A percentile compares a stretch with the other conserved stretches of the same genome.
These are phyloP conservation scores for Eudasyphora cyanicolor DNA, from an alignment of 2,888 invertebrate species.

Conservation along the genomic window DNA sequence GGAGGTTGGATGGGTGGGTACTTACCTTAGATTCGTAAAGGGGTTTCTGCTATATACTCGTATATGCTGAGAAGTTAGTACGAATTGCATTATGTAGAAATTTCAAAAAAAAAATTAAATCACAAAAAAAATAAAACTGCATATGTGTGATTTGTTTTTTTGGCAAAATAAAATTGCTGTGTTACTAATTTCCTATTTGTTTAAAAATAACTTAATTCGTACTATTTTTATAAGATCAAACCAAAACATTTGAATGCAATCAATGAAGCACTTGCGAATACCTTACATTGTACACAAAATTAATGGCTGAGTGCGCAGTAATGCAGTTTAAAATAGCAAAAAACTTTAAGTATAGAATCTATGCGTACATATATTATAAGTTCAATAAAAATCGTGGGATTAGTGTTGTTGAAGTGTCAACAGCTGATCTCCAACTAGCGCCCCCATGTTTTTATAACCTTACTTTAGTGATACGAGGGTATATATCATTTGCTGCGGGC, in stretches of 20 bases:
- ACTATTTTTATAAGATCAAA: constrained; percentile 50
- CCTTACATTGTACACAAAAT: constrained; percentile 24
- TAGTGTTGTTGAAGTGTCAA: too few species aligned
- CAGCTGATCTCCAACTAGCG: too few species aligned
- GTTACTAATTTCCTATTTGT: constrained; percentile 63
- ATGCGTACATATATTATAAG: too few species aligned
- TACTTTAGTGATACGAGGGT: too few species aligned
- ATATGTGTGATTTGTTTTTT: constrained; percentile 41
- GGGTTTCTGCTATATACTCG: too few species aligned
- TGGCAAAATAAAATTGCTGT: constrained; percentile 42
- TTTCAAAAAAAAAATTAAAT: constrained; percentile 39
- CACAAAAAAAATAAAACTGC: too few species aligned
- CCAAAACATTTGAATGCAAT: constrained; percentile 6
- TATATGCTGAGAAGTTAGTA: not conserved
- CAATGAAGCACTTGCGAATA: constrained; percentile 20
- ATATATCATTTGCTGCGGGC: too few species aligned
- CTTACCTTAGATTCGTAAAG: not conserved
- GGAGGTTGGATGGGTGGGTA: not conserved
- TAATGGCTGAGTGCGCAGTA: not conserved
- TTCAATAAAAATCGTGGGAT: too few species aligned
- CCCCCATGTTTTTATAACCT: too few species aligned
- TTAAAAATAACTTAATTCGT: constrained; percentile 50
- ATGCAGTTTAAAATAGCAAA: too few species aligned
- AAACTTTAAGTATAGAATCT: too few species aligned
- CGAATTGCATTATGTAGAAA: not conserved